Evolutionary conservation across 2,113 vertebrate genomes (phyloP), one percentile per base, ranked within the genome.

Genomic region (Leptobrachium leishanense): DNA sequence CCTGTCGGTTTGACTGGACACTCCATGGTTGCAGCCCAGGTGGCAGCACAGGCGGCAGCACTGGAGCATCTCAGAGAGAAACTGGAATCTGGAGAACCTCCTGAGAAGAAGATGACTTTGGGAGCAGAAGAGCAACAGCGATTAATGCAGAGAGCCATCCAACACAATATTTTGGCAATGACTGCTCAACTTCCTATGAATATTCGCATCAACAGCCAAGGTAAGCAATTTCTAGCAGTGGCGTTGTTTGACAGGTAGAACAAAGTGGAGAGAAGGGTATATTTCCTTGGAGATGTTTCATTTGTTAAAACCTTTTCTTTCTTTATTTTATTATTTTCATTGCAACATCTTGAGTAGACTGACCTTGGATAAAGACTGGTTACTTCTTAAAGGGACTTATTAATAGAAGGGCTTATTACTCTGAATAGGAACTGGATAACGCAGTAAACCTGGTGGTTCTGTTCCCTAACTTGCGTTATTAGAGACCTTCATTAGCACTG

Each of bases 101-200:
- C 97, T 0, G 96, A 98, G 89, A 99, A 99, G 91, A 99, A 97
- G 89, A 92, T 98, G 91, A 95, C 94, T 0, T 87, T 98, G 78
- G 92, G 94, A 0, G 83, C 93, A 0, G 97, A 99, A 0, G 97
- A 98, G 31, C 97, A 98, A 68, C 97, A 98, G 81, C 88, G 96
- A 20, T 86, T 99, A 44, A 91, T 99, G 88, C 98, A 99, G 86
- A 93, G 96, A 65, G 96, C 95, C 0, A 86, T 99, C 73, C 97
- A 99, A 89, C 97, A 98, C 84, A 99, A 98, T 90, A 90, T 99
- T 76, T 90, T 99, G 84, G 96, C 97, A 79, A 98, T 98, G 97
- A 95, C 94, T 0, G 91, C 94, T 0, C 98, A 99, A 90, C 87
- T 99, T 83, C 98, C 98, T 31, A 99, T 99, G 98, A 99, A 94